Evolutionary conservation across 2,797 vertebrate genomes (phyloP), one percentile per base, ranked within the genome.

Genomic region (Cuniculus paca): DNA sequence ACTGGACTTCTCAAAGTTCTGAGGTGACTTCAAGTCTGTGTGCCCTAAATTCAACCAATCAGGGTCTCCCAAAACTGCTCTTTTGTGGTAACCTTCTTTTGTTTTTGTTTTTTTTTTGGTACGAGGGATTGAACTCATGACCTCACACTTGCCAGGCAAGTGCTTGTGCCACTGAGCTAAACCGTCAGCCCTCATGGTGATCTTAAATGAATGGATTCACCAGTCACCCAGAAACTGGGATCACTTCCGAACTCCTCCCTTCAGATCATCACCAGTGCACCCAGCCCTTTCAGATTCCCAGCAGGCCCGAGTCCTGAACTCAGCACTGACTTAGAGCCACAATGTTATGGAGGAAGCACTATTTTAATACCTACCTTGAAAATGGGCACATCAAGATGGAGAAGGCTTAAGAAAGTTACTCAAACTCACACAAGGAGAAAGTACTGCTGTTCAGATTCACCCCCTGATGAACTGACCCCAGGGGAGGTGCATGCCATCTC

Each of bases 401-500:
- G 13, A 70, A 90, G 79, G 24, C n/a, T 42, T 14, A 48, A 50
- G 63, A 88, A 70, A 58, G 26, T 17, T 42, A 26, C 20, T 17
- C 14, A 22, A 19, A 77, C 16, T 39, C 75, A 74, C 20, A 4
- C 11, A 28, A 45, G 24, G 36, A 24, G n/a, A 16, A n/a, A 75
- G 2, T 5, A 22, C 20, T 22, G 36, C 8, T 22, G 8, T 5
- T 54, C 88, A 63, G 68, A 56, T 34, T 58, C 60, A 13, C 11
- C 1, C 12, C 61, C 58, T 42, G 58, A 42, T 17, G 16, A 39
- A 48, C 48, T 19, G 36, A n/a, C 8, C 48, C 4, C 2, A 0
- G 34, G 12, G 3, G 16, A 42, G 8, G 36, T 0, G 1, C 12
- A 42, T 45, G 17, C 3, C 2, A 6, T 42, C 77, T 61, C 17